These are phyloP conservation scores for Pangasianodon hypophthalmus DNA, from an alignment of 2,113 vertebrate species.

Conservation along the genomic window DNA sequence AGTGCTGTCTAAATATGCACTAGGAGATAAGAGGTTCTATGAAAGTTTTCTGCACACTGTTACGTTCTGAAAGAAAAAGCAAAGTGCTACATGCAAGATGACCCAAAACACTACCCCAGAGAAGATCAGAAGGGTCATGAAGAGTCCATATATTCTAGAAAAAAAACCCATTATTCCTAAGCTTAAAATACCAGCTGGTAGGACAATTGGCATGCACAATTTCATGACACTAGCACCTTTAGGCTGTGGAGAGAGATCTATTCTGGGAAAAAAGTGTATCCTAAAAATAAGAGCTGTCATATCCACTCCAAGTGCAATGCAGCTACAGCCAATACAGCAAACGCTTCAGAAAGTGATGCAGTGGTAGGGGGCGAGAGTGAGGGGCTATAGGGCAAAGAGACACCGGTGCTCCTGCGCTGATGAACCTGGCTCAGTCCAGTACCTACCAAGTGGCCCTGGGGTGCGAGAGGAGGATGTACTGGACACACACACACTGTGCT, in stretches of 20 bases:
- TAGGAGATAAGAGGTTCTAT: background rate
- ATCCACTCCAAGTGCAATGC: constrained; percentile 10
- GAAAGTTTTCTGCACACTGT: background rate
- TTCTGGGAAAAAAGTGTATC: background rate
- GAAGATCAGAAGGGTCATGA: background rate
- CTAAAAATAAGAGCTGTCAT: constrained; percentile 27
- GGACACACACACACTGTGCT: constrained; percentile 84
- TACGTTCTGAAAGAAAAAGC: background rate
- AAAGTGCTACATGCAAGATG: background rate
- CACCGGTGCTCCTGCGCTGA: constrained; percentile 23
- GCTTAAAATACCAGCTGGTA: constrained; percentile 9
- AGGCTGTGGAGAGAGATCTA: background rate
- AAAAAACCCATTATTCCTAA: background rate
- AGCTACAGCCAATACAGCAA: constrained; percentile 29
- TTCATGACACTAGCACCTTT: constrained; percentile 1
- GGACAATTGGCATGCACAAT: background rate
- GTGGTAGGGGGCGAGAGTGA: background rate
- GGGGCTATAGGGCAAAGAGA: constrained; percentile 2
- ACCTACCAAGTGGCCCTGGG: constrained; percentile 73
- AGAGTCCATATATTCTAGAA: background rate
- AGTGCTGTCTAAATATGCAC: background rate
- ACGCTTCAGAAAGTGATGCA: constrained; percentile 2
- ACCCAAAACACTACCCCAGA: background rate
- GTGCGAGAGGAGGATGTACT: constrained; percentile 80
- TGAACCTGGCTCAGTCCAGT: constrained; percentile 57